Conservation (phyloP, 1,140 invertebrate genomes). For the Eurytemora carolleeae region DNA sequence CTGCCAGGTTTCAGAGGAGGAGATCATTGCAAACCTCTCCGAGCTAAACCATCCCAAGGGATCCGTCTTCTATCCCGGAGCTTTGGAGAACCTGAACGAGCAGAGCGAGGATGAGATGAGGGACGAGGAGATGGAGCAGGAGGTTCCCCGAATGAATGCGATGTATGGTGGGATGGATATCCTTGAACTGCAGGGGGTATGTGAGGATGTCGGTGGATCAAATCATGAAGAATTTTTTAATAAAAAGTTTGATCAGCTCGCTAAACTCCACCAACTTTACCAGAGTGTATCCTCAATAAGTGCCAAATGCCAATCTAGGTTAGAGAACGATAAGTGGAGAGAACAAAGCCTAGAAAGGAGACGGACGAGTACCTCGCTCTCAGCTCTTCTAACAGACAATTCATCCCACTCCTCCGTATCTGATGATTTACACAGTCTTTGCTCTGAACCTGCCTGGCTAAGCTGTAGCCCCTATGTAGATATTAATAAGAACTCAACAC, state of each 20-base stretch:
- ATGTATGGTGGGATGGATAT: background rate
- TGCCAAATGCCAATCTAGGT: conserved; percentile 4
- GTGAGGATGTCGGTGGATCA: conserved; percentile 3
- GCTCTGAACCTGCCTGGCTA: background rate
- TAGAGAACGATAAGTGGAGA: background rate
- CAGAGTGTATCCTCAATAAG: conserved; percentile 12
- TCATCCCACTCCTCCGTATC: too few species aligned
- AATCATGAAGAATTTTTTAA: background rate
- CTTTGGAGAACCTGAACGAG: background rate
- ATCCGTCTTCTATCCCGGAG: too few species aligned
- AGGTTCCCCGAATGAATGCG: background rate
- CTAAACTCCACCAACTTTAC: conserved; percentile 10
- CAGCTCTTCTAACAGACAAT: too few species aligned
- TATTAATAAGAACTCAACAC: background rate
- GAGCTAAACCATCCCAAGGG: background rate
- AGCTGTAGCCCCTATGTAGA: background rate
- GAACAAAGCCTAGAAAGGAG: background rate
- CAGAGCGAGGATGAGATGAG: background rate
- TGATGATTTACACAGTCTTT: background rate
- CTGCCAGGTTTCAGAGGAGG: background rate
- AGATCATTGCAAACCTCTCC: background rate
- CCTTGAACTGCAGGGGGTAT: background rate
- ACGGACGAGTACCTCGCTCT: too few species aligned
- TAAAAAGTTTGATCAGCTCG: conserved; percentile 10
- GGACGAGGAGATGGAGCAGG: background rate